Evolutionary conservation across 2,113 vertebrate species (phyloP).

Genomic region (Vimba vimba): DNA sequence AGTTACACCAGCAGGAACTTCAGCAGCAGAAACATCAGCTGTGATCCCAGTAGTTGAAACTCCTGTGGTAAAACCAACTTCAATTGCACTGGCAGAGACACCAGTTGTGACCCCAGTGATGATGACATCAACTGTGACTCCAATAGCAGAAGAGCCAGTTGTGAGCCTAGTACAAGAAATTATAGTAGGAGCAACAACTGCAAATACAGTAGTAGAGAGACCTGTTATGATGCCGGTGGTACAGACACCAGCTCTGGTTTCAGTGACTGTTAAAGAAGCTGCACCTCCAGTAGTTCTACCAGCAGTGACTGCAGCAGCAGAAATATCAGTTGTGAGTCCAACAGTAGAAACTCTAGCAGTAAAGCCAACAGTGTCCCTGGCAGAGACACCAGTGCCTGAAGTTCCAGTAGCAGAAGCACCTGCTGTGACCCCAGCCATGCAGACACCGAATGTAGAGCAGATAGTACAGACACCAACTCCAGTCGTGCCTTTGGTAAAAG

Average conservation of each 20-base stretch:
- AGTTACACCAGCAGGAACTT: not conserved
- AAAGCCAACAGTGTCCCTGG: slow-evolving; percentile 25
- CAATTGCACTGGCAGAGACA: not conserved
- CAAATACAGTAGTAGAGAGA: slow-evolving; percentile 35
- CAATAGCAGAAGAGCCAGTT: slow-evolving; percentile 20
- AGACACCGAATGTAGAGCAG: not conserved
- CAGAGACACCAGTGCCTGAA: not conserved
- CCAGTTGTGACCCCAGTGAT: not conserved
- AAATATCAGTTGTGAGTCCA: slow-evolving; percentile 21
- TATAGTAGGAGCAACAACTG: slow-evolving; percentile 43
- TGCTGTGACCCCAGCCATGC: not conserved
- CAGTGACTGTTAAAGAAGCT: slow-evolving; percentile 19
- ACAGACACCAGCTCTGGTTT: slow-evolving; percentile 12
- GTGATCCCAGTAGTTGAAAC: not conserved
- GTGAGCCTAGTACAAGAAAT: not conserved
- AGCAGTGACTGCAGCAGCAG: not conserved
- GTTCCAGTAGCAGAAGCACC: slow-evolving; percentile 7
- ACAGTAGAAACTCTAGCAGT: slow-evolving; percentile 45
- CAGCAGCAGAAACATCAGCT: not conserved
- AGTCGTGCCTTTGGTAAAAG: not conserved
- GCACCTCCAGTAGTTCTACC: slow-evolving; percentile 9
- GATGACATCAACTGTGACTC: not conserved
- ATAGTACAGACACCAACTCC: not conserved
- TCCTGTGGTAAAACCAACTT: not conserved
- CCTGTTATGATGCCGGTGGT: not conserved